phyloP scores from a whole-genome alignment of 2,797 vertebrate species.

The Coracias cyanogaster region DNA sequence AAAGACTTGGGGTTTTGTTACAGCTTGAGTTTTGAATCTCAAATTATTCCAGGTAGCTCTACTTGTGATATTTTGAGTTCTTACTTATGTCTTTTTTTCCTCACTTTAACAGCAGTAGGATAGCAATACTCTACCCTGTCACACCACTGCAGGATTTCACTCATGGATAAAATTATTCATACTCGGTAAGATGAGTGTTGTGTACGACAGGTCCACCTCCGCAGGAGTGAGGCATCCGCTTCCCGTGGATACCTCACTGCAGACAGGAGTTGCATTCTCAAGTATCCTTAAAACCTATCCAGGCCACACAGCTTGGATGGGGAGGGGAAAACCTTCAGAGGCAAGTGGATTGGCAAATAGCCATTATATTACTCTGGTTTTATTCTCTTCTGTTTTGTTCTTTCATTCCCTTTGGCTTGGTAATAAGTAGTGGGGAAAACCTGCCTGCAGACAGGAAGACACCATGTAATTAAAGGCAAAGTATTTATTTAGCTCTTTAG shows the following conservation, averaged over 20 bases:
- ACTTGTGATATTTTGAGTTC: background rate
- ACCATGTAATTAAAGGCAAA: background rate
- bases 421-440: background rate
- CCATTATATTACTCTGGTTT: background rate
- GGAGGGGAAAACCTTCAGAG: background rate
- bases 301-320: background rate
- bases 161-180: background rate
- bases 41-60: background rate
- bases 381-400: background rate
- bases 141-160: background rate
- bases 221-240: background rate
- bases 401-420: background rate
- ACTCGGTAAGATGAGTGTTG: background rate
- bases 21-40: background rate
- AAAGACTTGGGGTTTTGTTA: background rate
- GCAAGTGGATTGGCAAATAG: background rate
- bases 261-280: background rate
- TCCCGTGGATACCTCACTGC: background rate
- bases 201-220: background rate
- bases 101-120: background rate
- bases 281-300: background rate
- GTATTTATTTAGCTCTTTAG: background rate
- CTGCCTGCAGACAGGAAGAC: background rate
- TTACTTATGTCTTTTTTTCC: background rate
- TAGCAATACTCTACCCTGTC: background rate